Percentiles rank a stretch among this genome's conserved stretches.
Evolutionary conservation across 2,113 vertebrate genomes (phyloP).

Genomic region (Elachura formosa): DNA sequence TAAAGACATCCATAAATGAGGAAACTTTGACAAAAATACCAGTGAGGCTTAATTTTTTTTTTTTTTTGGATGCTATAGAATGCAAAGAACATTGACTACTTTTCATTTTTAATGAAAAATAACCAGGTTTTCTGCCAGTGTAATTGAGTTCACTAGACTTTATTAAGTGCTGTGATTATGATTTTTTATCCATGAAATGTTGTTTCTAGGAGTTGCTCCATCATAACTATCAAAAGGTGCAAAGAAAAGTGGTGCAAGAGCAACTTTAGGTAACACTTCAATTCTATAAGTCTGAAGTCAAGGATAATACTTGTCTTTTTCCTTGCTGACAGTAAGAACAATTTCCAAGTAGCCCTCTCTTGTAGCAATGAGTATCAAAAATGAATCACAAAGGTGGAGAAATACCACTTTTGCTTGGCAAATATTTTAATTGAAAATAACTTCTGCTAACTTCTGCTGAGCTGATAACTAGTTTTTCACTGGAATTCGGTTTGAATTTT

Average conservation of each 20-base stretch:
- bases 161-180: background rate
- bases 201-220: background rate
- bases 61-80: background rate
- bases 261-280: background rate
- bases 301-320: background rate
- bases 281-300: background rate
- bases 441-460: background rate
- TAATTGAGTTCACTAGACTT: background rate
- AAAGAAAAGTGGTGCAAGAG: background rate
- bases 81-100: background rate
- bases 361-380: background rate
- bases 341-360: background rate
- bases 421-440: background rate
- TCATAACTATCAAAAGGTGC: background rate
- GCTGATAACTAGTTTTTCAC: background rate
- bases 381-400: background rate
- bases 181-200: background rate
- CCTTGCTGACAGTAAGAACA: background rate
- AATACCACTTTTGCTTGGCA: background rate
- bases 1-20: background rate
- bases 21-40: background rate
- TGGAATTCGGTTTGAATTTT: background rate
- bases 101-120: constrained; percentile 6
- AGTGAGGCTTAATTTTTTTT: constrained; percentile 1
- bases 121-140: background rate